These are phyloP conservation scores for Polymixis lichenea DNA, from an alignment of 2,888 invertebrate species.

Conservation along the genomic window DNA sequence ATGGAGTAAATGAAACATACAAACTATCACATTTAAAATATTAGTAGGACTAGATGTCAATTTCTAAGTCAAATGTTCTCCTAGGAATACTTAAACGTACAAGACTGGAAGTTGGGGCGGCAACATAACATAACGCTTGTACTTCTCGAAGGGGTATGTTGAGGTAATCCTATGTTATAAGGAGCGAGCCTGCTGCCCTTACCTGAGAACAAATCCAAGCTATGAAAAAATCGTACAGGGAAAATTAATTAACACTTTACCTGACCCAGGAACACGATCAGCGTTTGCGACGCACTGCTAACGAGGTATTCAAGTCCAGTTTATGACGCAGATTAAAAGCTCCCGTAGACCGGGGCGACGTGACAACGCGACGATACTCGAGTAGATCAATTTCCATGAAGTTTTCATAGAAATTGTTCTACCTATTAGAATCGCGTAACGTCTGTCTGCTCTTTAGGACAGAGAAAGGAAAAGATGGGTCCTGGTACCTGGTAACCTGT, in stretches of 20 bases:
- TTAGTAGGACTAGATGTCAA: too few relatives aligned
- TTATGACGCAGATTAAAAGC: background rate
- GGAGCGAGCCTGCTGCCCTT: background rate
- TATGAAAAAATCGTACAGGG: background rate
- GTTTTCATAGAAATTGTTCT: too few relatives aligned
- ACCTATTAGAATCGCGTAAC: too few relatives aligned
- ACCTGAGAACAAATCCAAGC: background rate
- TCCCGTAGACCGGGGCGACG: too few relatives aligned
- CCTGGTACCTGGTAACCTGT: conserved; percentile 19
- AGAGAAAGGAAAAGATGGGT: background rate
- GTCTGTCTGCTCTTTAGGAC: too few relatives aligned
- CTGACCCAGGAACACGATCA: too few relatives aligned
- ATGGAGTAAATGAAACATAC: too few relatives aligned
- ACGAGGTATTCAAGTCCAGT: background rate
- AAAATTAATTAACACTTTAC: background rate
- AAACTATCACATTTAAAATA: too few relatives aligned
- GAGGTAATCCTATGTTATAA: background rate
- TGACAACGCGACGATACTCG: too few relatives aligned
- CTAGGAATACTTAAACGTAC: background rate
- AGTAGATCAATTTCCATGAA: too few relatives aligned
- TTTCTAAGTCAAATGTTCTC: background rate
- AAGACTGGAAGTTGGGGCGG: background rate
- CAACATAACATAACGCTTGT: background rate
- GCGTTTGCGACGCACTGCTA: too few relatives aligned
- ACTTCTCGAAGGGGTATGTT: background rate